Base-by-base conservation (phyloP, 53 echinoderm and acorn worm species). In the Zoroaster sp. region DNA sequence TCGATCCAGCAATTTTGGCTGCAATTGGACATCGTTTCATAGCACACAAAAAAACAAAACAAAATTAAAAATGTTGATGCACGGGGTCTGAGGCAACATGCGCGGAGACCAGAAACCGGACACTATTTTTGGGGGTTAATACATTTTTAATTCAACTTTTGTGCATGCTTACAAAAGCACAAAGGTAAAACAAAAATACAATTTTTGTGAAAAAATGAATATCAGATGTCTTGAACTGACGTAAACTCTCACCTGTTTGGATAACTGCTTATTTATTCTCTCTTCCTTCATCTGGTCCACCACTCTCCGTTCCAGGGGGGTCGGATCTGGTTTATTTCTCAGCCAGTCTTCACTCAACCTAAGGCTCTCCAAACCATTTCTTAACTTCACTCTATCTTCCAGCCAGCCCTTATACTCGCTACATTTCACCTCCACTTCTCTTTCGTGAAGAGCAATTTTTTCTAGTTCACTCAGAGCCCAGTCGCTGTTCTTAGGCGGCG, bases 341-440 rank as follows among this genome's bases (percentile, higher is more conserved):
- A 97, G 90, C 97, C 97, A 97, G 3, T 88, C 85, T 54, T 97
- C 97, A 44, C 89, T 91, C 51, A 95, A 55, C 38, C 97, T 95
- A 78, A 97, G 87, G 2, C 75, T 90, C 55, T 97, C 97, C 34
- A 97, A 69, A 30, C 91, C 93, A 0, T 89, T 81, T 65, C 97
- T 87, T 32, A 97, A 74, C 4, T 90, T 86, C 78, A 90, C 88
- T 39, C 95, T 76, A 3, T 86, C 91, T 28, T 86, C 78, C 51
- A 92, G 74, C 97, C 97, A 97, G 21, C 78, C 88, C 70, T 95
- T 95, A 47, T 93, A 97, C 46, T 88, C 91, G 9, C 40, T 39
- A 76, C 87, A 92, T 69, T 66, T 93, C 20, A 79, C 92, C 35
- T 90, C 89, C 14, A 97, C 82, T 66, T 93, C 93, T 30, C 59